Base-by-base conservation (phyloP, 2,888 invertebrate genomes). In the Hyposoter didymator region DNA sequence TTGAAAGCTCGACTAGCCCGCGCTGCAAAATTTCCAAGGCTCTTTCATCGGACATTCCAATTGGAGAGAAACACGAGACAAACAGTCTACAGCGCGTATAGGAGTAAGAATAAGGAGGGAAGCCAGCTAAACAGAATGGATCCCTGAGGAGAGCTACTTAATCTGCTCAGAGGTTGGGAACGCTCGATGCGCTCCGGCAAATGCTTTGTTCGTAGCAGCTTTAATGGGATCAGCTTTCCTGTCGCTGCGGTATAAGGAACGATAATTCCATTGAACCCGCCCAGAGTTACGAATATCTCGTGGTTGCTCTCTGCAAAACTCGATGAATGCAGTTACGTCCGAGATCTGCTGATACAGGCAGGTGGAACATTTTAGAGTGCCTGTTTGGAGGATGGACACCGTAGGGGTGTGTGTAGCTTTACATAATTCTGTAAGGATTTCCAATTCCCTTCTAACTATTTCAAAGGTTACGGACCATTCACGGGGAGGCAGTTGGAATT, bases 201-300 rank as follows among this genome's bases (percentile, higher is more conserved):
- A 49, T 32, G 81, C 81, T 84, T 82, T 84, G 84, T 82, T 82
- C 73, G 32, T 66, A 49, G 76, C 69, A 47, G 78, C 59, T 84
- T 79, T 84, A 84, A 84, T 84, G 78, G 84, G 76, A 84, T 84
- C 76, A 84, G 66, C 74, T 81, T 70, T 69, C 59, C 72, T 74
- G 78, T 76, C 78, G 22, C 19, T 62, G 74, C 28, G 69, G 73
- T 62, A 82, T 84, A 82, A 82, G 81, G 69, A 52, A 81, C 47
- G 81, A 84, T 81, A 81, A 84, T 81, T 84, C 73, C 55, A 67
- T 78, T 78, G 78, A 84, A 74, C 62, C 78, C 45, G 22, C n/a
- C 45, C 22, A 45, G 35, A 83, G 8, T 22, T 35, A 35, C 35
- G 64, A 78, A 78, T 78, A 73, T 59, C 39, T 78, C 43, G 49